Evolutionary conservation across 2,888 invertebrate species (phyloP), one percentile per base, ranked within the genome.

Genomic region (Hirtodrosophila cameraria): DNA sequence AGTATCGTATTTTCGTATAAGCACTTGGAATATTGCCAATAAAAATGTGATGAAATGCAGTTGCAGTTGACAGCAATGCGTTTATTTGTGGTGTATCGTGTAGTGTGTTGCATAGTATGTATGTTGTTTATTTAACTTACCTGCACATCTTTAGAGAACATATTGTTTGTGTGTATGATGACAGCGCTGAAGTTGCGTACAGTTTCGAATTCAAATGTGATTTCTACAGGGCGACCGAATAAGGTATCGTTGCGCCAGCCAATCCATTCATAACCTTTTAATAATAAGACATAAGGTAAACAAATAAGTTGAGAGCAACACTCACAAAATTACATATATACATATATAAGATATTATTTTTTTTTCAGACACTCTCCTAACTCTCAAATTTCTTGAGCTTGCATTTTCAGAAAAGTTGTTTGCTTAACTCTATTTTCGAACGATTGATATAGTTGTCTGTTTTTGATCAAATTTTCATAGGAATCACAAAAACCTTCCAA

Each of bases 141-240:
- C 93, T 94, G 94, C 12, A 96, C 95, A 85, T 95, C 95, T 89
- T 94, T 95, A 64, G 93, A 93, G 90, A 94, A 94, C 90, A 94
- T 93, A 90, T 96, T 96, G 91, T 95, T 96, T 53, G 94, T 94
- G 90, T 95, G 94, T 62, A 96, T 91, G 66, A 94, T 92, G 74
- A 95, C 93, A 35, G 94, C 93, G 33, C 94, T 94, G 90, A 96
- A 96, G 90, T 96, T 96, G 48, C 95, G 92, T 23, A 94, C 93
- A 59, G 92, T 92, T 89, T 96, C 95, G 90, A 96, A 96, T 89
- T 95, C 95, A 90, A 96, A 96, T 20, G 93, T 92, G 43, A 96
- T 93, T 89, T 95, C 95, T 16, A 96, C 92, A 1, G 94, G 94
- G 49, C 92, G 92, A 20, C 93, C 93, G 25, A 92, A 89, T 89